Evolutionary conservation across 2,888 invertebrate genomes (phyloP).

Genomic region (Drosophila buzzatii): DNA sequence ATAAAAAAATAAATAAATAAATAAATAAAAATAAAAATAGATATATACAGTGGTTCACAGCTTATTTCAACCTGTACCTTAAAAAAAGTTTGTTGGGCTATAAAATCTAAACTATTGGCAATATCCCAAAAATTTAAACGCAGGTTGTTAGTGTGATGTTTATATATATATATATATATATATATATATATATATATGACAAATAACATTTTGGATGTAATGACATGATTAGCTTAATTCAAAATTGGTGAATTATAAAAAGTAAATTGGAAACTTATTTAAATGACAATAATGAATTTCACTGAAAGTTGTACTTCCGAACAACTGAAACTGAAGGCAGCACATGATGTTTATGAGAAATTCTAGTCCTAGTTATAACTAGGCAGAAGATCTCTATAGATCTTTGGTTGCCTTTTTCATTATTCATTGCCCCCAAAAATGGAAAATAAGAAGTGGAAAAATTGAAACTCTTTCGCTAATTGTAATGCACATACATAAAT

Average conservation of each 20-base stretch:
- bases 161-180: not conserved
- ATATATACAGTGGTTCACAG: too few species aligned
- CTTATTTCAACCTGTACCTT: too few species aligned
- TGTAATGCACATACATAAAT: constrained; percentile 77
- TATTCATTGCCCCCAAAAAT: constrained; percentile 15
- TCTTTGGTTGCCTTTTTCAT: not conserved
- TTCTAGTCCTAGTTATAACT: constrained; percentile 12
- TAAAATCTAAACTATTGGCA: too few species aligned
- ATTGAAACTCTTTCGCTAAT: constrained; percentile 66
- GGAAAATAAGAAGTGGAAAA: constrained; percentile 20
- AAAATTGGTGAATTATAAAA: not conserved
- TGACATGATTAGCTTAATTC: not conserved
- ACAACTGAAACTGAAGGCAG: not conserved
- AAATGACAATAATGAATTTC: not conserved
- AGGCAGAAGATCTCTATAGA: not conserved
- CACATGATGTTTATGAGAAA: not conserved
- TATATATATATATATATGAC: not conserved
- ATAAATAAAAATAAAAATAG: too few species aligned
- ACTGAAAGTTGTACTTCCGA: not conserved
- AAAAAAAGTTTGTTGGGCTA: too few species aligned
- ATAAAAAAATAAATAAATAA: constrained; percentile 8
- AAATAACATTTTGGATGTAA: constrained; percentile 29
- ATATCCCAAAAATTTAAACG: too few species aligned
- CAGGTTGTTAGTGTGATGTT: too few species aligned
- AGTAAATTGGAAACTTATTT: not conserved